Evolutionary conservation across 2,888 invertebrate genomes (phyloP).

Genomic region (Andrena minutula): DNA sequence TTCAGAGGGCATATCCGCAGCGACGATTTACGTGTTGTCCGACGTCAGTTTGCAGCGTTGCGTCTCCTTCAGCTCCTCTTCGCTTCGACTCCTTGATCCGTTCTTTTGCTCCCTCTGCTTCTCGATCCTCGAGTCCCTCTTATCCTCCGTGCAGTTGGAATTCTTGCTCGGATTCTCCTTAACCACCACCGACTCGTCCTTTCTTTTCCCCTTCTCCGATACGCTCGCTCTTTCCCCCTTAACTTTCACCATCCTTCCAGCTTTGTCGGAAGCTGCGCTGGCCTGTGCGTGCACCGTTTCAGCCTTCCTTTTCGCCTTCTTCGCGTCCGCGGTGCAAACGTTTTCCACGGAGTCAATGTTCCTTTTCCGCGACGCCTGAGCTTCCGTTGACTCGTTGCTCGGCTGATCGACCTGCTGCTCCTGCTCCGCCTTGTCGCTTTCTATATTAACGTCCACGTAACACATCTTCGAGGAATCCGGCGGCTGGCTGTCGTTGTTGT

Average conservation of each 20-base stretch:
- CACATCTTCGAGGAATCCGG: conserved; percentile 67
- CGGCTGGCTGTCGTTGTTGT: conserved; percentile 70
- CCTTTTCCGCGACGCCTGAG: conserved; percentile 19
- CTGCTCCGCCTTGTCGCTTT: conserved; percentile 54
- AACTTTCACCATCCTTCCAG: background rate
- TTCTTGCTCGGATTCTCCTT: background rate
- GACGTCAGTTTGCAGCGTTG: conserved; percentile 38
- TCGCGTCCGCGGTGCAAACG: background rate
- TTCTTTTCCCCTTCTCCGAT: background rate
- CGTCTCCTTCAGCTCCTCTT: conserved; percentile 28
- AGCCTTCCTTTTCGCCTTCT: background rate
- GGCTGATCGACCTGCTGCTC: conserved; percentile 12
- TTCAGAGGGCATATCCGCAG: conserved; percentile 1
- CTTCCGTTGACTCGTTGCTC: background rate
- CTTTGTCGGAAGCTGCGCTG: background rate
- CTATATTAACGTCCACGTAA: conserved; percentile 72
- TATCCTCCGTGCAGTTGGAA: background rate
- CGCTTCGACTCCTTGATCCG: conserved; percentile 30
- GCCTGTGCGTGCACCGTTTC: background rate
- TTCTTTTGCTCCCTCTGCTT: background rate
- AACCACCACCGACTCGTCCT: background rate
- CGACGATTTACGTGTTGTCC: conserved; percentile 59
- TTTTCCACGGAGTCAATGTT: conserved; percentile 4
- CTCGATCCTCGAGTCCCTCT: conserved; percentile 3
- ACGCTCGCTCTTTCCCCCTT: conserved; percentile 2